phyloP scores from a whole-genome alignment of 2,113 vertebrate species.

The Epinephelus fuscoguttatus region DNA sequence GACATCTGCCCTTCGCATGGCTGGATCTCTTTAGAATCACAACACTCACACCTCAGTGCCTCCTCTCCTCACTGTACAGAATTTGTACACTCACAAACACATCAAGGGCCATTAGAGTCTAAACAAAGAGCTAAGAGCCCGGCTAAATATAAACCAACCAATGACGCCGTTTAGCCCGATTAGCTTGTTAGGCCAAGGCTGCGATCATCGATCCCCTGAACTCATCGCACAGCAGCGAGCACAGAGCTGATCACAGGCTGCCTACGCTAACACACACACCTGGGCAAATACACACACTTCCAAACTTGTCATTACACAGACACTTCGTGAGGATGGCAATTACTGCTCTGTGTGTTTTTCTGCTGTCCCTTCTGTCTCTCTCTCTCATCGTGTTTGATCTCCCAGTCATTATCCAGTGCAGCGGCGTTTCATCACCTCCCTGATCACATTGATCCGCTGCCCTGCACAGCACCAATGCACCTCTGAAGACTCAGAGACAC shows the following conservation, averaged over 20 bases:
- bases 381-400: constrained; percentile 10
- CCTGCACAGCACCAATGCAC: neutral
- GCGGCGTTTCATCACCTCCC: constrained; percentile 35
- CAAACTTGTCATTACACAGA: neutral
- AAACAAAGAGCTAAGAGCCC: neutral
- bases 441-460: constrained; percentile 20
- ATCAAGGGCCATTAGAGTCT: constrained; percentile 1
- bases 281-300: neutral
- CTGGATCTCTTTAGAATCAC: neutral
- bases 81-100: neutral
- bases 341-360: neutral
- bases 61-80: neutral
- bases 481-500: neutral
- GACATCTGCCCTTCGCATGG: neutral
- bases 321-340: neutral
- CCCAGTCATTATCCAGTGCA: constrained; percentile 32
- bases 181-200: neutral
- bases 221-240: neutral
- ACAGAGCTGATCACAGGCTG: constrained; percentile 5
- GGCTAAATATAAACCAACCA: constrained; percentile 12
- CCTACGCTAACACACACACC: neutral
- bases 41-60: neutral
- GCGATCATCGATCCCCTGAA: constrained; percentile 30
- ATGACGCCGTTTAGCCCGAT: neutral
- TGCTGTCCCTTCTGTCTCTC: neutral